Conservation (phyloP, 2,113 vertebrate species). For the Sminthopsis crassicaudata region DNA sequence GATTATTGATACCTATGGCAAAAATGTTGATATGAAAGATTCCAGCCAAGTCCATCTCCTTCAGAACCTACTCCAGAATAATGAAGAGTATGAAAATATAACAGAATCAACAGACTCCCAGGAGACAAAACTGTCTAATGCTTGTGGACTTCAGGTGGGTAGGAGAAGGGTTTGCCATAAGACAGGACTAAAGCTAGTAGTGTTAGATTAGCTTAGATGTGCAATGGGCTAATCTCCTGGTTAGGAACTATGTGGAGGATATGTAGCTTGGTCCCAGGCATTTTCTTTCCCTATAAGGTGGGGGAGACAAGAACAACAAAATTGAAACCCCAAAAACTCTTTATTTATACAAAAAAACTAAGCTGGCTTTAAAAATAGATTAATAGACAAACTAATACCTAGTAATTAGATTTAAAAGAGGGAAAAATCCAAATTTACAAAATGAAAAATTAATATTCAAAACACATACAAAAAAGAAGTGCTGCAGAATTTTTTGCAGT, state of each 20-base stretch:
- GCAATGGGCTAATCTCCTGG: background rate
- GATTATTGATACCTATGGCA: background rate
- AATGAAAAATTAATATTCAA: background rate
- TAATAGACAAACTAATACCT: background rate
- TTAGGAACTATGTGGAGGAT: background rate
- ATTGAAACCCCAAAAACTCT: background rate
- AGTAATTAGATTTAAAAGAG: background rate
- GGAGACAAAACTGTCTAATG: background rate
- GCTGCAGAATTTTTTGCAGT: background rate
- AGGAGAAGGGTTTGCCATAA: background rate
- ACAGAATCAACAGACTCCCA: background rate
- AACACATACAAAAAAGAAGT: background rate
- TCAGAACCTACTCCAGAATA: background rate
- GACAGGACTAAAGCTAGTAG: background rate
- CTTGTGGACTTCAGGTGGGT: background rate
- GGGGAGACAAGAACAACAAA: background rate
- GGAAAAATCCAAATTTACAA: background rate
- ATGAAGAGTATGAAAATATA: background rate
- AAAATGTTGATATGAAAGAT: background rate
- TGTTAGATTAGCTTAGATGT: background rate
- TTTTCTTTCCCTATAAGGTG: background rate
- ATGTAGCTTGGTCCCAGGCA: background rate
- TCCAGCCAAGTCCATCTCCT: background rate
- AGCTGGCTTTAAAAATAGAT: background rate
- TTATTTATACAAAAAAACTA: background rate